Base-by-base conservation (phyloP, 1,140 invertebrate species). In the Acromyrmex charruanus region DNA sequence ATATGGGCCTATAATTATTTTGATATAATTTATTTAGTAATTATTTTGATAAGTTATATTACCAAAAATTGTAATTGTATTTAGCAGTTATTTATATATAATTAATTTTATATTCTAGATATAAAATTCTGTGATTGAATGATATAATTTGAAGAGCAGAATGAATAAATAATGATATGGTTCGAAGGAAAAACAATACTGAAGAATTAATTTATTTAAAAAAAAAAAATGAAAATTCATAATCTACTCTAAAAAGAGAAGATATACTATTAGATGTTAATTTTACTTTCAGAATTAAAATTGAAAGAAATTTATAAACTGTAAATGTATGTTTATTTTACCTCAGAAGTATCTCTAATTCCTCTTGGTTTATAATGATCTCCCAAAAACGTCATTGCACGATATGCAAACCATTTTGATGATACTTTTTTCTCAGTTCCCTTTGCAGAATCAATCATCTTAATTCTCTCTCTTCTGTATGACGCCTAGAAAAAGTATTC, bases 401-500 rank as follows among this genome's bases (percentile, higher is more conserved):
- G 18, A 44, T 68, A 68, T 12, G 65, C 65, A 21, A 68, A 68
- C 65, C 65, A 68, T 44, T 44, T 68, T 14, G 65, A 68, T 0
- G 0, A 44, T 21, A 68, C n/a, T 16, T 68, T 68, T 21, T 68
- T 44, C 12, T 66, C 65, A n/a, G 16, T 39, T 5, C 35, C 65
- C 2, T 68, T 68, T 68, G 35, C 4, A 68, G 65, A 68, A 68
- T 68, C 65, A 68, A 68, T 68, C 35, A 68, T 35, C 4, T 68
- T 68, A 6, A 68, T 44, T 68, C 65, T 68, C 12, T 68, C 65
- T 68, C 65, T 68, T 44, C 65, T 68, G 21, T 68, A 68, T 12
- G 65, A 68, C 3, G 65, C 65, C 65, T 68, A 14, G 39, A 68
- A 68, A 44, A 68, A 68, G 9, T n/a, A 68, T 0, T 31, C 12